A percentile compares a stretch with the other conserved stretches of the same genome.
phyloP scores from a whole-genome alignment of 2,888 invertebrate genomes.

The Lithophane socia region DNA sequence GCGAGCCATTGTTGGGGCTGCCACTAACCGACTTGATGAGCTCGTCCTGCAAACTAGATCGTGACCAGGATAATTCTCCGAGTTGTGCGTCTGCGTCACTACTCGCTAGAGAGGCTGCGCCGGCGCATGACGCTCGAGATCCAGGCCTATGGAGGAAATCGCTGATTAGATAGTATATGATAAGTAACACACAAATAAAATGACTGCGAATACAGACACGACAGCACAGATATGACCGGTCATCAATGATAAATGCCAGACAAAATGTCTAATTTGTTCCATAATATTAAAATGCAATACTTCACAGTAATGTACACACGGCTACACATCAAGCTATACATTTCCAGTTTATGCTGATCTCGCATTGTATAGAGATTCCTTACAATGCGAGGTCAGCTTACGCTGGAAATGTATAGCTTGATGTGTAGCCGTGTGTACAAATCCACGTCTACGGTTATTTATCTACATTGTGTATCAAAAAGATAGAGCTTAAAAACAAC shows the following conservation, averaged over 20 bases:
- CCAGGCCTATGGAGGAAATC: constrained; percentile 77
- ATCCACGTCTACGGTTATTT: not conserved
- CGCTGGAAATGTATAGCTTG: too few relatives aligned
- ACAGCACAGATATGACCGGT: not conserved
- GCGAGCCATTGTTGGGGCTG: constrained; percentile 84
- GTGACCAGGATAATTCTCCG: constrained; percentile 91
- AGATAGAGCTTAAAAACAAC: constrained; percentile 16
- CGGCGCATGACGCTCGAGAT: constrained; percentile 91
- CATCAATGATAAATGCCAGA: not conserved
- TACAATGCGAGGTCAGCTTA: too few relatives aligned
- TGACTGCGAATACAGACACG: too few relatives aligned
- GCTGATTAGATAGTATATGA: not conserved
- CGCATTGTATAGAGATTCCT: too few relatives aligned
- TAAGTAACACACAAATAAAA: not conserved
- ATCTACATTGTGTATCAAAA: constrained; percentile 1
- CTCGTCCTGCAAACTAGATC: constrained; percentile 92
- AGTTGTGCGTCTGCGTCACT: constrained; percentile 88
- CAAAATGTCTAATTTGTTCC: not conserved
- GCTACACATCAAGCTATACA: too few relatives aligned
- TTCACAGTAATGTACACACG: not conserved
- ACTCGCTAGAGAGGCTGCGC: constrained; percentile 90
- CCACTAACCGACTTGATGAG: constrained; percentile 92
- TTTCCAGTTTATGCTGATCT: too few relatives aligned
- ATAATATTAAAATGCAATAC: not conserved
- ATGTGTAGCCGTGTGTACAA: too few relatives aligned